Evolutionary conservation across 2,888 invertebrate species (phyloP), one percentile per base, ranked within the genome.

Genomic region (Antheraea yamamai): DNA sequence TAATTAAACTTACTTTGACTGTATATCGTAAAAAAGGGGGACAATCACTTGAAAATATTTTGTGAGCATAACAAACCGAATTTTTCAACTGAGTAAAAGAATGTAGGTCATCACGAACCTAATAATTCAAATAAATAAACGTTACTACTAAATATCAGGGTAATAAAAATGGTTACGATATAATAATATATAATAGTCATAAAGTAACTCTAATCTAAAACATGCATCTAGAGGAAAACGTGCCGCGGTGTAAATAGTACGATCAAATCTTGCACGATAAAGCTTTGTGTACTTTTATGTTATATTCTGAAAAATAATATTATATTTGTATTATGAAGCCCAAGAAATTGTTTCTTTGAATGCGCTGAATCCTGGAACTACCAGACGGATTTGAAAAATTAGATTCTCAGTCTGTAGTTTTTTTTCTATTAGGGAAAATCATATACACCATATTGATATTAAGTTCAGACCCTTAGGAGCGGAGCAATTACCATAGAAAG

Each of bases 201-300:
- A 66, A 70, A 70, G n/a, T 12, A 39, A 70, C 23, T 70, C 2
- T 39, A 70, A 70, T 70, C 70, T 70, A 39, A 70, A 39, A 39
- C 39, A 66, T 70, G 70, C 35, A 70, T 70, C 70, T 70, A 70
- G 23, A 39, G 39, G 70, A 6, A 70, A 70, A 70, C n/a, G n/a
- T 39, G 30, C n/a, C 10, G n/a, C 39, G 39, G 39, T 39, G 39
- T 39, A 39, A 39, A 66, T 66, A 66, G 14, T 16, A 66, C 64
- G 64, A 66, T 30, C 26, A 30, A 66, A 14, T 14, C 14, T 66
- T 66, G 26, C 30, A 26, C 64, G 64, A 66, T 66, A 30, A 66
- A 66, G 30, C 4, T 66, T 66, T 66, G 16, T 14, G 26, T 26
- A 66, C 30, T 66, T 66, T 30, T 66, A 66, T 3, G 64, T 14